Percentiles rank a stretch among this genome's conserved stretches.
Conservation (phyloP, 2,888 invertebrate genomes). For the Hemaris fuciformis region DNA sequence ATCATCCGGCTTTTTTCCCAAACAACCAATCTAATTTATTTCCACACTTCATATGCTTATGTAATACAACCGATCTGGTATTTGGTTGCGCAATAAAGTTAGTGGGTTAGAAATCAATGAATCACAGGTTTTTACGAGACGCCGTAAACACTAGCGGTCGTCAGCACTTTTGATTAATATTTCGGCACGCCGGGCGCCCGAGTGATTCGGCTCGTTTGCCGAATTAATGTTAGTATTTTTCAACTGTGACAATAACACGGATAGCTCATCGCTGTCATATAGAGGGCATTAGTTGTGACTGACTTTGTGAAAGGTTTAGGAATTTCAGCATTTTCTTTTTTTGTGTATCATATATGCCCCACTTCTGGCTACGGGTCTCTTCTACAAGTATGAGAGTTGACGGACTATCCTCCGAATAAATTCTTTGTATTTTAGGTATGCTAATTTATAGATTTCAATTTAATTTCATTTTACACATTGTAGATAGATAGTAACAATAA, state of each 20-base stretch:
- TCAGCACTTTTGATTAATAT: conserved; percentile 2
- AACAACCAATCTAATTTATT: background rate
- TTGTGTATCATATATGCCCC: too few relatives aligned
- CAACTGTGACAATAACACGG: background rate
- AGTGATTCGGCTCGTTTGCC: background rate
- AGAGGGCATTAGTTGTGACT: too few relatives aligned
- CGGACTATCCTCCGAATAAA: too few relatives aligned
- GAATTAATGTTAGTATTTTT: conserved; percentile 7
- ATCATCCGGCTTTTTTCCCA: too few relatives aligned
- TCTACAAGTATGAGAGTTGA: too few relatives aligned
- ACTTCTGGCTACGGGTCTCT: too few relatives aligned
- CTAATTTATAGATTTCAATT: too few relatives aligned
- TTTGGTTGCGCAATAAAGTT: conserved; percentile 21
- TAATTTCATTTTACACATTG: too few relatives aligned
- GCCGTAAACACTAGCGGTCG: conserved; percentile 21
- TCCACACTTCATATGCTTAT: background rate
- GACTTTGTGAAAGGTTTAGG: background rate
- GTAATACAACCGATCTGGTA: conserved; percentile 18
- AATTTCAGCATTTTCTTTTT: too few relatives aligned
- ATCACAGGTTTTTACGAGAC: conserved; percentile 27
- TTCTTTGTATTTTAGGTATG: too few relatives aligned
- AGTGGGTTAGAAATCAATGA: conserved; percentile 26
- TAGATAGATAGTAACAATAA: too few relatives aligned
- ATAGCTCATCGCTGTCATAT: too few relatives aligned
- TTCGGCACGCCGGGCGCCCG: background rate